Evolutionary conservation across 1,140 invertebrate species (phyloP), one percentile per base, ranked within the genome.

Genomic region (Monomorium pharaonis): DNA sequence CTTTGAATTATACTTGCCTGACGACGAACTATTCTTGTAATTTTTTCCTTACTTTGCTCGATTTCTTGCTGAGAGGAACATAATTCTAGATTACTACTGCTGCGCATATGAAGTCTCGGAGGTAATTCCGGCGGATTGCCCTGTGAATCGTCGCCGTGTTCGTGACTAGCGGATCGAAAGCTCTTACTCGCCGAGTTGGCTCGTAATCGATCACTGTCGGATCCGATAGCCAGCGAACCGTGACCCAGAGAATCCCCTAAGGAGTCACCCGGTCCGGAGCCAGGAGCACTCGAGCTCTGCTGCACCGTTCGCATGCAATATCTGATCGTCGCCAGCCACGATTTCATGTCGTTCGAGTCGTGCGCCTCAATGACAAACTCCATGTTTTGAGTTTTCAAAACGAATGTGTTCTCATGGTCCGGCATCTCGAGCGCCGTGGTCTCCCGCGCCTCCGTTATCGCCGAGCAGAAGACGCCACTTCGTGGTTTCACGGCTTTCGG

Each of bases 401-500:
- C 98, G 96, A 99, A 99, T 6, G 99, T 99, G 94, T 99, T 98
- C 94, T 99, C 98, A 93, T 98, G 97, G 94, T 99, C 99, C 0
- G 99, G 99, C 99, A 99, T 99, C 95, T 99, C 99, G 62, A 99
- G 94, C 2, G 98, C 98, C 30, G 98, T 99, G 0, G 99, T 99
- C 95, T 99, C 98, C 65, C 99, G 95, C 0, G 98, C 98, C 95
- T 99, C 98, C 9, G 97, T 98, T 86, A 99, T 99, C 49, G 99
- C 96, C 90, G 98, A 98, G 95, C 98, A 99, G 94, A 99, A 99
- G 4, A 99, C 97, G 18, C 99, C 99, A 93, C 97, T 98, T 58
- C 98, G 97, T 24, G 98, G 98, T 95, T 98, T 97, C 16, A 96
- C 95, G 16, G 97, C 97, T 96, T 99, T 99, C 7, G 98, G 98